Conservation (phyloP, 1,140 invertebrate genomes). For the Drosophila asahinai region DNA sequence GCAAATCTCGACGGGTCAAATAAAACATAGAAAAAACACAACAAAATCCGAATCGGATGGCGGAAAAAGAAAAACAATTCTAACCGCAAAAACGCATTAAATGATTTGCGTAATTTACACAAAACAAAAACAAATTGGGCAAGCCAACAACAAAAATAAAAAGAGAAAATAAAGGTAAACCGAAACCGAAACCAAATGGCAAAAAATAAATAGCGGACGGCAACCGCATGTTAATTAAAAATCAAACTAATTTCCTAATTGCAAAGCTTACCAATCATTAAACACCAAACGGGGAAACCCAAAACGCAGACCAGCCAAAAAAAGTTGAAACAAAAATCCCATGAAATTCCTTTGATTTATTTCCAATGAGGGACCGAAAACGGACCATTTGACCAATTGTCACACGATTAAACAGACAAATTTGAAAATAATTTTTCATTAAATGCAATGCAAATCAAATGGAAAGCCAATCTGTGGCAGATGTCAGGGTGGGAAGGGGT, state of each 20-base stretch:
- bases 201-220: slow-evolving; percentile 57
- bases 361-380: slow-evolving; percentile 18
- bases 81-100: slow-evolving; percentile 81
- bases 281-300: slow-evolving; percentile 55
- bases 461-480: slow-evolving; percentile 69
- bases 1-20: slow-evolving; percentile 64
- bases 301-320: slow-evolving; percentile 12
- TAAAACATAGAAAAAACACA: slow-evolving; percentile 27
- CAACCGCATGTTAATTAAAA: slow-evolving; percentile 84
- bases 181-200: slow-evolving; percentile 36
- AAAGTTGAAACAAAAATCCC: slow-evolving; percentile 7
- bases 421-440: slow-evolving; percentile 84
- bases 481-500: slow-evolving; percentile 46
- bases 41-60: slow-evolving; percentile 9
- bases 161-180: slow-evolving; percentile 28
- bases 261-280: slow-evolving; percentile 80
- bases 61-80: slow-evolving; percentile 65
- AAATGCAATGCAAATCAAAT: slow-evolving; percentile 82
- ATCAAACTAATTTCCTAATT: slow-evolving; percentile 84
- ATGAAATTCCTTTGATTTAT: slow-evolving; percentile 74
- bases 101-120: slow-evolving; percentile 74
- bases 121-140: slow-evolving; percentile 54
- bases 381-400: slow-evolving; percentile 74
- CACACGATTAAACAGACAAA: slow-evolving; percentile 83
- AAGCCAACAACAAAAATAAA: neutral